Evolutionary conservation across 2,113 vertebrate genomes (phyloP), one percentile per base, ranked within the genome.

Genomic region (Penelope pileata): DNA sequence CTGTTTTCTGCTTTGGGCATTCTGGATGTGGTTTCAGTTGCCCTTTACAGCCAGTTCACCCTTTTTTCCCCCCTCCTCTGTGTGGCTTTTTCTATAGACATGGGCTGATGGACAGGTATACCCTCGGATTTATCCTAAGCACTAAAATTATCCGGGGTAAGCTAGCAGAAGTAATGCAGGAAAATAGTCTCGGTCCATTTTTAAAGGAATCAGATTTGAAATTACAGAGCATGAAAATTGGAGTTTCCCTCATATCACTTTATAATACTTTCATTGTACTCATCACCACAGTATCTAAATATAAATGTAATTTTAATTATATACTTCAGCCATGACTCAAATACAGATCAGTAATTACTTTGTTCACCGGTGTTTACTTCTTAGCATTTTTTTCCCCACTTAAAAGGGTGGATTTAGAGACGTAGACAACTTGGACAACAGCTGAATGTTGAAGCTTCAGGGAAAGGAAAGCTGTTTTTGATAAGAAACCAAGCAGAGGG

Each of bases 121-220:
- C 38, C 56, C 68, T 18, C 18, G 93, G 76, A 91, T 96, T 95
- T 95, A 83, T 83, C 88, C 79, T 90, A 94, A 95, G 83, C 79
- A 96, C 88, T 80, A 92, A 94, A 95, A 96, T 96, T 94, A 95
- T 42, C 86, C 0, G 8, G 78, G 60, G 90, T 85, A 96, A 93
- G 62, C 76, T 40, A 93, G 88, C 90, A 93, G 91, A 94, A 95
- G 83, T 94, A 96, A 94, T 82, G 56, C 68, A 81, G 2, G 68
- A 94, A 84, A 96, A 87, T 30, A 92, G 74, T 54, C 69, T 84
- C 82, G 66, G 88, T 12, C 74, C 90, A 70, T 13, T 95, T 79
- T 83, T 69, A 91, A 83, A 83, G 74, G 87, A 90, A 86, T 64
- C 11, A 58, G 67, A 76, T 75, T 88, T 78, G 47, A 95, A 91